Base-by-base conservation (phyloP, 2,888 invertebrate species). In the Ptychoptera albimana region DNA sequence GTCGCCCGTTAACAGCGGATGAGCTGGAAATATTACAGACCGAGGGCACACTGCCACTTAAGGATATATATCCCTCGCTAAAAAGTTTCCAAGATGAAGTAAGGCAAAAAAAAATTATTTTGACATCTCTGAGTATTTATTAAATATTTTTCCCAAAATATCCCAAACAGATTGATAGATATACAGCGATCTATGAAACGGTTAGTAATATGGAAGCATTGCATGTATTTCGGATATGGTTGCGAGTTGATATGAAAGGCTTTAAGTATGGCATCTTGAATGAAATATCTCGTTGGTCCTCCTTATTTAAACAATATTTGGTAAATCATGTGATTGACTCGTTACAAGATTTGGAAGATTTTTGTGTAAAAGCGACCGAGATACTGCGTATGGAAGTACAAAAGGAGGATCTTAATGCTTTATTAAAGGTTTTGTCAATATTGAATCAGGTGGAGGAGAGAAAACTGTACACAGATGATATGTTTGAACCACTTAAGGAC, bases 401-500 rank as follows among this genome's bases (percentile, higher is more conserved):
- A 4, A 88, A 91, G 47, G 86, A 91, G 49, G 91, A 94, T 60
- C 88, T 91, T 55, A 80, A 85, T 13, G 84, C 80, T 1, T 68
- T 96, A 2, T 70, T 94, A 2, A 72, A 75, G 44, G 81, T 91
- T 36, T 88, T 96, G 77, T 77, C 82, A 10, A 82, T 85, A 50
- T 68, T 96, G 36, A 77, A 77, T 50, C 69, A 73, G 54, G 77
- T 82, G n/a, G 76, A 82, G 53, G 92, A 93, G 49, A 72, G 80
- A 12, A 82, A 82, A 51, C 69, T 73, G 35, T 70, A 75, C 30
- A 91, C 91, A 1, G 91, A 92, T 53, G 74, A 72, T 36, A 88
- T 92, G 85, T 94, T 94, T 60, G 87, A 85, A 30, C 91, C 92
- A 0, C 66, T 93, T 1, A 78, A 82, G 49, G 82, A 86, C 53